Conservation (phyloP, 92 coral and sea anemone species). For the Zoanthus sociatus region DNA sequence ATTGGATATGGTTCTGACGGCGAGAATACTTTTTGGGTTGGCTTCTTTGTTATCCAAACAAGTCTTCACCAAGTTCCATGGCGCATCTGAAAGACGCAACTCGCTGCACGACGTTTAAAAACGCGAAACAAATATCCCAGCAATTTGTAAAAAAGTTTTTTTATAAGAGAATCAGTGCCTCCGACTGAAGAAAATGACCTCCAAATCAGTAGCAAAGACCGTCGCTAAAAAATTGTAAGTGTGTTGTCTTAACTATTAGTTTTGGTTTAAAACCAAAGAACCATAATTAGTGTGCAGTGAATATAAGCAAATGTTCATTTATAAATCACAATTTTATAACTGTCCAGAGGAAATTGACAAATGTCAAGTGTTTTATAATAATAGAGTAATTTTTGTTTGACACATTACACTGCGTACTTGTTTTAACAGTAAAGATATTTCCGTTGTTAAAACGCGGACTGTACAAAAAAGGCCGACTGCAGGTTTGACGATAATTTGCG, state of each 20-base stretch:
- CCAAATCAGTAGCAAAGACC: constrained; percentile 82
- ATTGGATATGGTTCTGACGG: constrained; percentile 17
- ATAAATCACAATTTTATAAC: too few relatives aligned
- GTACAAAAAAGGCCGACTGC: too few relatives aligned
- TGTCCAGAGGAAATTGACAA: too few relatives aligned
- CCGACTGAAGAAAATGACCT: constrained; percentile 70
- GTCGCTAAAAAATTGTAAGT: constrained; percentile 99
- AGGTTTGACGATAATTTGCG: too few relatives aligned
- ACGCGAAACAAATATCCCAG: background rate
- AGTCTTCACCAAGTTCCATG: background rate
- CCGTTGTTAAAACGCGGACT: too few relatives aligned
- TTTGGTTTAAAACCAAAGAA: background rate
- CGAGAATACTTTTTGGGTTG: background rate
- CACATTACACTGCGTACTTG: too few relatives aligned
- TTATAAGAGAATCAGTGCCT: background rate
- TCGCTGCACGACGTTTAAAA: background rate
- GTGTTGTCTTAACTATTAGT: background rate
- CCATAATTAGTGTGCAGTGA: background rate
- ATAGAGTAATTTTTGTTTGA: too few relatives aligned
- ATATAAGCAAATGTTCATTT: too few relatives aligned
- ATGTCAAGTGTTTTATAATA: too few relatives aligned
- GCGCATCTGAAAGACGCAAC: background rate
- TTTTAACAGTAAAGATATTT: too few relatives aligned
- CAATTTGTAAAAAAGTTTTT: background rate
- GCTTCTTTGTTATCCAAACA: background rate